Conservation (phyloP, 2,888 invertebrate species). For the Auanema freiburgensis region DNA sequence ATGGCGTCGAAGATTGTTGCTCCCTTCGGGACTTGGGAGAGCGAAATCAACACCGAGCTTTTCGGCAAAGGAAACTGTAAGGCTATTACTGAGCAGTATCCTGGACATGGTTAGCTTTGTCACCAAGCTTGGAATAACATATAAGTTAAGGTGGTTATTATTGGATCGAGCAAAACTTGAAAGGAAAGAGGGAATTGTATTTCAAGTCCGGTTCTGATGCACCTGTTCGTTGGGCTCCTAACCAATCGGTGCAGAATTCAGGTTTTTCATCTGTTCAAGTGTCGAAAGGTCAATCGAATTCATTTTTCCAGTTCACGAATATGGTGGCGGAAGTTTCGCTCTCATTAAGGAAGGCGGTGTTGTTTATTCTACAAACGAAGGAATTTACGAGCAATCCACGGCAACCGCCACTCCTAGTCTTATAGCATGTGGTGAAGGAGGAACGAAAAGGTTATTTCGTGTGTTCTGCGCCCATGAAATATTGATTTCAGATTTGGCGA, state of each 20-base stretch:
- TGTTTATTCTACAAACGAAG: constrained; percentile 36
- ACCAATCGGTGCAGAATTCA: constrained; percentile 33
- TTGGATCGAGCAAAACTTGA: constrained; percentile 53
- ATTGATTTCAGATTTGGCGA: constrained; percentile 31
- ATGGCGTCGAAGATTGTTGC: constrained; percentile 31
- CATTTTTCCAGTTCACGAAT: constrained; percentile 66
- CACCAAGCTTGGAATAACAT: not conserved
- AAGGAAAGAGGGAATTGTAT: constrained; percentile 42
- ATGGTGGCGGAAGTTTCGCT: constrained; percentile 66
- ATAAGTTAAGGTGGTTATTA: constrained; percentile 37
- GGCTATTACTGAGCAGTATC: constrained; percentile 45
- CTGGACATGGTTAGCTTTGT: constrained; percentile 24
- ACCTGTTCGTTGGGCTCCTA: constrained; percentile 34
- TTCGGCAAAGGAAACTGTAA: constrained; percentile 51
- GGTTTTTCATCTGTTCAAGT: constrained; percentile 16
- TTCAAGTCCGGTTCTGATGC: constrained; percentile 22
- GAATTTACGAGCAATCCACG: constrained; percentile 30
- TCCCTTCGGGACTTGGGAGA: constrained; percentile 47
- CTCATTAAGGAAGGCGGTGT: constrained; percentile 58
- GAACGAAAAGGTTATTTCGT: constrained; percentile 22
- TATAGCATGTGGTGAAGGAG: constrained; percentile 23
- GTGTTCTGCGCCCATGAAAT: not conserved
- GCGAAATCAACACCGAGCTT: constrained; percentile 43
- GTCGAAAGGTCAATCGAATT: constrained; percentile 12
- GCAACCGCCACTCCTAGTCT: constrained; percentile 21